phyloP scores from a whole-genome alignment of 2,797 vertebrate species.

The Babyrousa celebensis region DNA sequence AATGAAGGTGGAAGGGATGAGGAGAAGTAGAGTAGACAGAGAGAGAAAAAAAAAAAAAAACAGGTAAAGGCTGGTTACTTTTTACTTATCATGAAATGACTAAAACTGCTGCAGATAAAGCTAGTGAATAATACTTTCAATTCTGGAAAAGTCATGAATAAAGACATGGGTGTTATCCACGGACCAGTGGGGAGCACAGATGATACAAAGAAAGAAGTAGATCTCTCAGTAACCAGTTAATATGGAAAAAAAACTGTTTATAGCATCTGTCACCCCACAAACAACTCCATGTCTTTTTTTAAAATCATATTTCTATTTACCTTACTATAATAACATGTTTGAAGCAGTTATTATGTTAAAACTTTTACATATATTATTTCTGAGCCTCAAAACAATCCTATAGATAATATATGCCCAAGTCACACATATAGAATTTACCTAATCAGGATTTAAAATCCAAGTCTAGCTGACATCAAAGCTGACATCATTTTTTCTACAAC shows the following conservation, averaged over 20 bases:
- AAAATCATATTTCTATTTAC: neutral
- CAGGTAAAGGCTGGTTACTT: neutral
- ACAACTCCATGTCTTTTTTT: neutral
- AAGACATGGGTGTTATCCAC: neutral
- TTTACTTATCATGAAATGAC: neutral
- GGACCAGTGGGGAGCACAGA: neutral
- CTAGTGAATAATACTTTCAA: neutral
- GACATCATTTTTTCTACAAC: neutral
- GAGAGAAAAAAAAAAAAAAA: neutral
- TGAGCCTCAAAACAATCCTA: neutral
- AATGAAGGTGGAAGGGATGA: fast-evolving
- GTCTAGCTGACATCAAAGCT: neutral
- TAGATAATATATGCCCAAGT: neutral
- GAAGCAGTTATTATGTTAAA: neutral
- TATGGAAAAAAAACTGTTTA: neutral
- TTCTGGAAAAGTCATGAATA: neutral
- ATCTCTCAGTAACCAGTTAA: neutral
- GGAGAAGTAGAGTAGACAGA: neutral
- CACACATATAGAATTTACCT: neutral
- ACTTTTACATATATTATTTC: neutral
- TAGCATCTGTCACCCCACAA: neutral
- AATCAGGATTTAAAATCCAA: neutral
- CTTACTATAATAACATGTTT: neutral
- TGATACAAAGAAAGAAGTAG: neutral
- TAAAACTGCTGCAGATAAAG: neutral